Evolutionary conservation across 2,113 vertebrate genomes (phyloP).

Genomic region (Gavia stellata): DNA sequence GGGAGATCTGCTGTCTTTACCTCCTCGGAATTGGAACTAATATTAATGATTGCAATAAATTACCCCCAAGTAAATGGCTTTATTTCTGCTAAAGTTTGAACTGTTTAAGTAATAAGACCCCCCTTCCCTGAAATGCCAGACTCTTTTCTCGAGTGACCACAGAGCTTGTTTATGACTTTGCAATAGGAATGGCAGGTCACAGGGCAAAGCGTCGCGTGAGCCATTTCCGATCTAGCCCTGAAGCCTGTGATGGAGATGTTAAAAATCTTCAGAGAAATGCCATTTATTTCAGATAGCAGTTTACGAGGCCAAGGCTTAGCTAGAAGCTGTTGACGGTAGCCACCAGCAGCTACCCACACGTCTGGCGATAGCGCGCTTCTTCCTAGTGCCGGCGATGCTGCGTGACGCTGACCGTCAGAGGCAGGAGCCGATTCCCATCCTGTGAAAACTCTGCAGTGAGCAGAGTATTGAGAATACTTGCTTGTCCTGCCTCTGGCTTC

Average conservation of each 20-base stretch:
- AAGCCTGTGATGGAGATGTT: neutral
- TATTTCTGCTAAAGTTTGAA: neutral
- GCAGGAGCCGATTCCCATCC: neutral
- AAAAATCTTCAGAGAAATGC: neutral
- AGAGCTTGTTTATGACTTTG: neutral
- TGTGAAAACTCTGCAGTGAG: neutral
- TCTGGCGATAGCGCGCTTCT: neutral
- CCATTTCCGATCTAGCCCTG: neutral
- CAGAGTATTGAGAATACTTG: neutral
- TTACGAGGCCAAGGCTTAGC: neutral
- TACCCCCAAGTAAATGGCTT: neutral
- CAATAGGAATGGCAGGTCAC: neutral
- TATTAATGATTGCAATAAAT: neutral
- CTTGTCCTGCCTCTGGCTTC: neutral
- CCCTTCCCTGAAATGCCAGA: neutral
- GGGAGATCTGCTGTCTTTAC: neutral
- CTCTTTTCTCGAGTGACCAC: neutral
- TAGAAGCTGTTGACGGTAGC: neutral
- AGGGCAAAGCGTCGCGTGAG: neutral
- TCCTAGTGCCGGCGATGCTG: rapidly evolving
- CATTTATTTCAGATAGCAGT: neutral
- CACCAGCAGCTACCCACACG: neutral
- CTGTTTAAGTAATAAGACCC: neutral
- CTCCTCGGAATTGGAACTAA: neutral
- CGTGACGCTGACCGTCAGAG: rapidly evolving